Evolutionary conservation across 1,140 invertebrate genomes (phyloP), one percentile per base, ranked within the genome.

Genomic region (Drosophila ercepeae): DNA sequence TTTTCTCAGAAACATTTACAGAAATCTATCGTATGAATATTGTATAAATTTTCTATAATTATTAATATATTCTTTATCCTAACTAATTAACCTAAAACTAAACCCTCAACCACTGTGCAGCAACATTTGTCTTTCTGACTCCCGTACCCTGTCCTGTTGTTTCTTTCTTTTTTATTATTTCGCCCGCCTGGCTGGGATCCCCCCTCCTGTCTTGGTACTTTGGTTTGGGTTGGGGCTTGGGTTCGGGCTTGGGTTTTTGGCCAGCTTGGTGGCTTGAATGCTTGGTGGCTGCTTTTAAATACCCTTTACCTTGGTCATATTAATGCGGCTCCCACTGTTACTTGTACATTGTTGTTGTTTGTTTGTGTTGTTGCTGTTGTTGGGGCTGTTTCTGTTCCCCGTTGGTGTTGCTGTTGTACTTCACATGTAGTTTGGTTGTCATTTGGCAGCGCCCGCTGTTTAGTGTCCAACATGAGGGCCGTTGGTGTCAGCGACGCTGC

Each of bases 381-480:
- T 81, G 71, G 34, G 60, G 50, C 7, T 68, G 42, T 41, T 63
- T 36, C 27, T 61, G 45, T n/a, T n/a, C n/a, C n/a, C n/a, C n/a
- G n/a, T 42, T 73, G 45, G 55, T 74, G 71, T 75, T 75, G 83
- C 78, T 89, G 83, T 88, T 88, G 83, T 88, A 84, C 70, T 89
- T 88, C 83, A 61, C 79, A 89, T 88, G 83, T 88, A 88, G 83
- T 89, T 88, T 78, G 78, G 74, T 88, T 88, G 82, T 88, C 82
- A 88, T 89, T 88, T 88, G 82, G 83, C 82, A 88, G 82, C 82
- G 84, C 82, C 82, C 83, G 82, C 82, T 88, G 82, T 89, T 88
- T 88, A 89, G 82, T 88, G 82, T 88, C 83, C 83, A 88, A 88
- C 82, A 88, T 88, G 82, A 88, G 83, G 78, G 83, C 82, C 67